phyloP scores from a whole-genome alignment of 2,888 invertebrate genomes.

The Argyra leucocephala region DNA sequence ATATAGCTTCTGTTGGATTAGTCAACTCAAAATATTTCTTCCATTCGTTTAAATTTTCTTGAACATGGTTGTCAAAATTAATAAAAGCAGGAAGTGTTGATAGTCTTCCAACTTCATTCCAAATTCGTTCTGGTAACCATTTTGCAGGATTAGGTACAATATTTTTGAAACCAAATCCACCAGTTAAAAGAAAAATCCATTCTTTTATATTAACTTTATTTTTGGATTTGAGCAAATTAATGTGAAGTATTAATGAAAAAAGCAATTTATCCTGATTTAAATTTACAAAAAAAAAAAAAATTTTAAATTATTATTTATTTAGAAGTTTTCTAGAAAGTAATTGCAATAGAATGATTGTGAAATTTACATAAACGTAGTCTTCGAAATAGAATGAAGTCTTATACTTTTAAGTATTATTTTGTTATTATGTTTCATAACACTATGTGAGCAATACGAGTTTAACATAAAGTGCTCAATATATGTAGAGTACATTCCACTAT shows the following conservation, averaged over 20 bases:
- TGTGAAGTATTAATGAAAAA: constrained; percentile 66
- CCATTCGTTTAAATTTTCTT: constrained; percentile 53
- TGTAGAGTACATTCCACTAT: too few species aligned
- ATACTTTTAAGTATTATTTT: too few species aligned
- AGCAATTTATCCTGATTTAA: constrained; percentile 82
- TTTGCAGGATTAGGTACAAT: constrained; percentile 56
- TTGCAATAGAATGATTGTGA: too few species aligned
- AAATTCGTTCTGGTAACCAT: constrained; percentile 63
- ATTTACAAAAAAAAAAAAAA: constrained; percentile 2
- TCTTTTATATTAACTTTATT: constrained; percentile 53
- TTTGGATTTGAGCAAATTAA: constrained; percentile 60
- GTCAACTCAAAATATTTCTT: constrained; percentile 61
- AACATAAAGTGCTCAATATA: too few species aligned
- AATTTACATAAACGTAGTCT: too few species aligned
- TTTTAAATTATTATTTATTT: too few species aligned
- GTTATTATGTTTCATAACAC: too few species aligned
- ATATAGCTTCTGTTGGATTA: constrained; percentile 57
- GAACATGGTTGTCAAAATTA: constrained; percentile 60
- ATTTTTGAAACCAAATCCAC: constrained; percentile 72
- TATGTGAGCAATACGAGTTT: too few species aligned
- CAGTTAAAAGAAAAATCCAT: constrained; percentile 81
- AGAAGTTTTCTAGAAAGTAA: too few species aligned
- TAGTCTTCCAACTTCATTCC: constrained; percentile 67
- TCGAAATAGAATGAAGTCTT: too few species aligned
- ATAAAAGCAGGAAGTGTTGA: constrained; percentile 44